phyloP scores from a whole-genome alignment of 2,888 invertebrate species.

The Leptinotarsa haldemani region DNA sequence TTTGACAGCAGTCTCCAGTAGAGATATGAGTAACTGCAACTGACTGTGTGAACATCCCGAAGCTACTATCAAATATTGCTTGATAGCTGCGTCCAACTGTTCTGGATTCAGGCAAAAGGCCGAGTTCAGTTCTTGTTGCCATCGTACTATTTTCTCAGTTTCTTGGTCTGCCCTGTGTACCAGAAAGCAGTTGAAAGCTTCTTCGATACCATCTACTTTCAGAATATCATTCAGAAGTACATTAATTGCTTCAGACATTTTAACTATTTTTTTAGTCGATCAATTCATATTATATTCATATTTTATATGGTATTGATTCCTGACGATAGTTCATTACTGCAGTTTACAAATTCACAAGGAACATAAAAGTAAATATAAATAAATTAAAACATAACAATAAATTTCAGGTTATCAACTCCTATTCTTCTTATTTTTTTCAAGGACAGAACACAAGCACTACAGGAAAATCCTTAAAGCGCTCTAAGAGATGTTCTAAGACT shows the following conservation, averaged over 20 bases:
- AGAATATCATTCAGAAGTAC: conserved; percentile 74
- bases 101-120: conserved; percentile 77
- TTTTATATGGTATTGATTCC: neutral
- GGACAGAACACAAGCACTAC: too few species aligned
- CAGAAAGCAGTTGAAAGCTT: conserved; percentile 89
- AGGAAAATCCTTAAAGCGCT: too few species aligned
- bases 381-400: too few species aligned
- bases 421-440: too few species aligned
- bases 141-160: conserved; percentile 74
- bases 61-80: conserved; percentile 79
- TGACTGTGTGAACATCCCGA: conserved; percentile 79
- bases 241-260: conserved; percentile 69
- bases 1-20: conserved; percentile 80
- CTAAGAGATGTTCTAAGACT: too few species aligned
- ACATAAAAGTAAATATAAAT: neutral
- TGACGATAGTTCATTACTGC: too few species aligned
- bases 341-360: neutral
- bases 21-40: conserved; percentile 79
- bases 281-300: neutral
- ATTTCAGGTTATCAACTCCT: too few species aligned
- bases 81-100: conserved; percentile 79
- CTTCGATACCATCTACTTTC: conserved; percentile 85
- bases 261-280: neutral
- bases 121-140: conserved; percentile 77
- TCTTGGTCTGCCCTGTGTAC: conserved; percentile 81